Conservation (phyloP, 2,888 invertebrate species). For the Bellardia pandia region DNA sequence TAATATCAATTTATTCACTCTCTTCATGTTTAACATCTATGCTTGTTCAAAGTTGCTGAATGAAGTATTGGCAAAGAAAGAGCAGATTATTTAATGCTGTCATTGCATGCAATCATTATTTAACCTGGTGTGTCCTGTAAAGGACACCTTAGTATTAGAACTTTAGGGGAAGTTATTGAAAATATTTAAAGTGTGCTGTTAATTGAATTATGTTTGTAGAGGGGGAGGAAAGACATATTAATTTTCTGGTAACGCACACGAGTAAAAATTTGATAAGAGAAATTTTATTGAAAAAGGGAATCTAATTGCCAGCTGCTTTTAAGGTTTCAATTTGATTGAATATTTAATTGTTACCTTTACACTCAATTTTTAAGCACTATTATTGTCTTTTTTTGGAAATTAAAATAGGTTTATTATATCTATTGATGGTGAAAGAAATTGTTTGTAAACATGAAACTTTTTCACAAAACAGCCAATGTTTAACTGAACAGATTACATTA, state of each 20-base stretch:
- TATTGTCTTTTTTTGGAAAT: too few species aligned
- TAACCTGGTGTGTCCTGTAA: slow-evolving; percentile 2
- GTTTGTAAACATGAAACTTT: too few species aligned
- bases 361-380: too few species aligned
- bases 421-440: too few species aligned
- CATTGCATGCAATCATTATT: slow-evolving; percentile 54
- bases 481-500: too few species aligned
- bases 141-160: slow-evolving; percentile 6
- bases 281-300: background rate
- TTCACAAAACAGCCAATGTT: too few species aligned
- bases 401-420: too few species aligned
- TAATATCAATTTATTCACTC: slow-evolving; percentile 56
- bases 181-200: background rate
- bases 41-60: background rate
- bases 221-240: background rate
- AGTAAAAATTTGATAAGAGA: background rate
- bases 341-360: too few species aligned
- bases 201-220: slow-evolving; percentile 7
- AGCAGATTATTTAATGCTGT: slow-evolving; percentile 18
- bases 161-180: background rate
- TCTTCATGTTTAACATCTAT: slow-evolving; percentile 28
- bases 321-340: too few species aligned
- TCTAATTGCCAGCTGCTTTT: too few species aligned
- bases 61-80: background rate
- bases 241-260: background rate